Evolutionary conservation across 2,888 invertebrate genomes (phyloP).

Genomic region (Nezara viridula): DNA sequence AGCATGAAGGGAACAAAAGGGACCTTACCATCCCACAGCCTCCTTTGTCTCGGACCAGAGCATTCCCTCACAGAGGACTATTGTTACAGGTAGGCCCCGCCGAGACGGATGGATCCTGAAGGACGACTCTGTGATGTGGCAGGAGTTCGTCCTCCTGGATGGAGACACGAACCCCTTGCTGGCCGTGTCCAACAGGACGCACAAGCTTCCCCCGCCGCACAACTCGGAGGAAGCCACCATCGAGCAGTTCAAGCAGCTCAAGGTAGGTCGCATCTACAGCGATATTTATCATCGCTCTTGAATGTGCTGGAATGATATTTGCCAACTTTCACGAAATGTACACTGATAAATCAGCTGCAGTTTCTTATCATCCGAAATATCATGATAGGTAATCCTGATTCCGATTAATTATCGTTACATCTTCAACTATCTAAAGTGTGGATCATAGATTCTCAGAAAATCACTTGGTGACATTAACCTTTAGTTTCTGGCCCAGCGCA

Average conservation of each 20-base stretch:
- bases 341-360: no score
- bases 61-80: neutral
- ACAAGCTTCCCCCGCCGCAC: slow-evolving; percentile 72
- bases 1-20: neutral
- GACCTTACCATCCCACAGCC: neutral
- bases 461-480: no score
- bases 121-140: slow-evolving; percentile 62
- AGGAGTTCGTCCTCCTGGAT: slow-evolving; percentile 64
- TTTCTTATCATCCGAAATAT: no score
- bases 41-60: neutral
- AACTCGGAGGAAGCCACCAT: slow-evolving; percentile 66
- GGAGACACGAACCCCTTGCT: slow-evolving; percentile 69
- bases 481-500: no score
- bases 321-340: no score
- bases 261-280: slow-evolving; percentile 64
- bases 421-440: no score
- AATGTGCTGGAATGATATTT: no score
- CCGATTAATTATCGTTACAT: no score
- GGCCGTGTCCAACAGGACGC: slow-evolving; percentile 71
- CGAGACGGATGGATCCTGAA: slow-evolving; percentile 51
- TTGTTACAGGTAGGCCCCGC: slow-evolving; percentile 58
- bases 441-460: no score
- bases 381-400: no score
- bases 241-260: slow-evolving; percentile 66
- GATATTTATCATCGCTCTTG: no score